Base-by-base conservation (phyloP, 2,113 vertebrate species). In the Neodon shergylaensis region DNA sequence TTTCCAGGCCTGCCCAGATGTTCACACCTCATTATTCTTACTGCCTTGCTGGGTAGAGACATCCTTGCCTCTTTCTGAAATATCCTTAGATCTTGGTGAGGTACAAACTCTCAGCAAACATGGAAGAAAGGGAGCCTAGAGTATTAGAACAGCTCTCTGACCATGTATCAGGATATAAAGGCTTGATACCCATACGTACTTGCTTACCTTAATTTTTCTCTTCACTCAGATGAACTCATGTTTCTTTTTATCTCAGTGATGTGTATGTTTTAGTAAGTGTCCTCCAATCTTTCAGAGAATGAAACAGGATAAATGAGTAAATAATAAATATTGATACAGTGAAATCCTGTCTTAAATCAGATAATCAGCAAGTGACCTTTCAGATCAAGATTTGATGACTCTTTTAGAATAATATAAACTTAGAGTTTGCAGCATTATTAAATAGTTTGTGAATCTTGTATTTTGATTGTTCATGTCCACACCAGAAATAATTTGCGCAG, bases 401-500 rank as follows among this genome's bases (percentile, higher is more conserved):
- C 63, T 90, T 90, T 68, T 47, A 89, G 72, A 92, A 68, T 84
- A 91, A 49, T 58, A 36, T 82, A 76, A 86, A 36, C 61, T 68
- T 68, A 66, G 28, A 78, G 13, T 79, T 94, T 95, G 63, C 31
- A 92, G 36, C 12, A 61, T 88, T 94, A 52, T 96, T 96, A 92
- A 97, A 90, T 94, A 96, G 88, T 95, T 95, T 94, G 79, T 68
- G 82, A 92, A 73, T 93, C 79, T 77, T 88, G 14, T 93, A 58
- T 84, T 97, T 96, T 85, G 66, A 16, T 95, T 94, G 47, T 13
- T 92, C 42, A 28, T 90, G 66, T 36, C 76, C 36, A 82, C 13
- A 95, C 36, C 42, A 93, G 66, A 96, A 94, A 90, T 96, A 90
- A 81, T 97, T 91, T 97, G 65, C 84, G 77, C 90, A 74, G 72